Evolutionary conservation across 2,888 invertebrate genomes (phyloP).

Genomic region (Hemaris fuciformis): DNA sequence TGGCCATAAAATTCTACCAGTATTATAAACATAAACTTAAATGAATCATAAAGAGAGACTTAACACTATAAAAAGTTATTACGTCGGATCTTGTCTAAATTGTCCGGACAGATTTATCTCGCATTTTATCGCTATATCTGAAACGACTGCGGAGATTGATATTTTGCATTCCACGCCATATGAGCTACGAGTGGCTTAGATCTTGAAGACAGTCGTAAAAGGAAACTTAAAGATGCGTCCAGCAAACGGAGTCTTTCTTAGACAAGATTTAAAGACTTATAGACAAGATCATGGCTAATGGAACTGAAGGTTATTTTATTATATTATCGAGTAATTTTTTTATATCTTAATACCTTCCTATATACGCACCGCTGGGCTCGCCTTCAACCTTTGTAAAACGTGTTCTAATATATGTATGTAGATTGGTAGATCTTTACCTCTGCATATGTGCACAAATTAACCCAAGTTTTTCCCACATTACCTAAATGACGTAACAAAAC

Average conservation of each 20-base stretch:
- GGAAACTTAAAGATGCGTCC: not conserved
- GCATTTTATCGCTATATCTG: not conserved
- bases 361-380: no score
- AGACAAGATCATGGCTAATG: no score
- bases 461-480: no score
- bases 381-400: no score
- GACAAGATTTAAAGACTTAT: not conserved
- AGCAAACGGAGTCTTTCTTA: not conserved
- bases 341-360: no score
- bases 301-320: no score
- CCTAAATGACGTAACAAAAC: no score
- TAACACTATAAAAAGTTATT: slow-evolving; percentile 1
- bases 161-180: not conserved
- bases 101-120: not conserved
- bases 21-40: not conserved
- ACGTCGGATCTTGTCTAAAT: not conserved
- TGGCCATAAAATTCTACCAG: not conserved
- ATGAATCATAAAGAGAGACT: not conserved
- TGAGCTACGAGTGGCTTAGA: not conserved
- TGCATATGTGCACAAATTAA: no score
- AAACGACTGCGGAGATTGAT: not conserved
- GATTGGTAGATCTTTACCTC: no score
- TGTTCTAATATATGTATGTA: no score
- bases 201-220: not conserved
- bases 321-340: no score